phyloP scores from a whole-genome alignment of 1,140 invertebrate species.

The Bombus waltoni region DNA sequence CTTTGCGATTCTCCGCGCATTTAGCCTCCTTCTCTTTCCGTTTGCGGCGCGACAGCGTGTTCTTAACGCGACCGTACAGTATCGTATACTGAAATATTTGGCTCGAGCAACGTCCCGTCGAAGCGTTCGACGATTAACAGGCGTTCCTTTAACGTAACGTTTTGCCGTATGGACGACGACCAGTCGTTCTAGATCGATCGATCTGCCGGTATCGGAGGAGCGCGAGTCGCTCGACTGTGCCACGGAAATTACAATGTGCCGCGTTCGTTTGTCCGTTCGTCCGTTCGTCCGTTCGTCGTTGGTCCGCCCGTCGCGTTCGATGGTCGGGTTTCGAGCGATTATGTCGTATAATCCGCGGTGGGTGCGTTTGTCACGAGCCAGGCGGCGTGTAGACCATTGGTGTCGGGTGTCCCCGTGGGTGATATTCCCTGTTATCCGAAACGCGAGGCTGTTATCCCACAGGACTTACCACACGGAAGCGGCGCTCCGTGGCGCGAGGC shows the following conservation, averaged over 20 bases:
- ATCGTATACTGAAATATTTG: no score
- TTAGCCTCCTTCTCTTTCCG: no score
- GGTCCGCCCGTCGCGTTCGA: slow-evolving; percentile 23
- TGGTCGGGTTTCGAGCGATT: slow-evolving; percentile 80
- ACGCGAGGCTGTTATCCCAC: slow-evolving; percentile 81
- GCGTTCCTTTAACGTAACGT: no score
- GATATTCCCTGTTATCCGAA: slow-evolving; percentile 82
- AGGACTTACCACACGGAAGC: slow-evolving; percentile 75
- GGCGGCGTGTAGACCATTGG: slow-evolving; percentile 71
- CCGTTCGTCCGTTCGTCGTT: not conserved
- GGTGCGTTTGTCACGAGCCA: slow-evolving; percentile 75
- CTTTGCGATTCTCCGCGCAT: not conserved
- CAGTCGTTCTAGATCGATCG: not conserved
- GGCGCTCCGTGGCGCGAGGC: slow-evolving; percentile 25
- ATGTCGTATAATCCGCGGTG: slow-evolving; percentile 80
- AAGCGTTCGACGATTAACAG: no score
- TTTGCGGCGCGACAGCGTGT: no score
- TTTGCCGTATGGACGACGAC: no score
- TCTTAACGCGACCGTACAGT: no score
- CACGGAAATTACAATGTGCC: slow-evolving; percentile 21
- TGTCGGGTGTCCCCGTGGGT: slow-evolving; percentile 77
- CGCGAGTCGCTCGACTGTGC: not conserved
- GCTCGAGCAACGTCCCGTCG: accelerated
- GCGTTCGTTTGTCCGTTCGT: not conserved
- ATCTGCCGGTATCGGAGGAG: not conserved